Evolutionary conservation across 2,888 invertebrate species (phyloP).

Genomic region (Pandemis heparana): DNA sequence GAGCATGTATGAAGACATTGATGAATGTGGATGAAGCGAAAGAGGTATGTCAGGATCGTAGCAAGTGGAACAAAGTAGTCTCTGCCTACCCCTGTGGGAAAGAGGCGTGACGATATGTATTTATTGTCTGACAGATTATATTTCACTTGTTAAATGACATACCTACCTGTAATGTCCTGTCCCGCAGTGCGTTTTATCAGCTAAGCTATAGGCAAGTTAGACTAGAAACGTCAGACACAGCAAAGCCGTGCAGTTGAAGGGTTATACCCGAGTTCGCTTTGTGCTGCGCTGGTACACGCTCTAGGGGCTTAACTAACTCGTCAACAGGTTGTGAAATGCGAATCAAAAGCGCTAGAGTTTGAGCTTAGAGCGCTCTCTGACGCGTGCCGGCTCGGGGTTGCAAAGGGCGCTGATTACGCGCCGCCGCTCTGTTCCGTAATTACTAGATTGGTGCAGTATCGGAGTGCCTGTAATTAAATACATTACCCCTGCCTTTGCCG

Average conservation of each 20-base stretch:
- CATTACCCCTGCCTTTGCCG: conserved; percentile 70
- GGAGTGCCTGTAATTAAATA: conserved; percentile 81
- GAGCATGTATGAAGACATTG: too few relatives aligned
- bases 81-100: too few relatives aligned
- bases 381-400: conserved; percentile 71
- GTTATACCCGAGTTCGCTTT: conserved; percentile 63
- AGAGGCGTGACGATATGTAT: too few relatives aligned
- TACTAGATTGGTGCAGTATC: conserved; percentile 79
- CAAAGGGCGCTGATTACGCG: conserved; percentile 81
- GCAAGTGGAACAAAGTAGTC: too few relatives aligned
- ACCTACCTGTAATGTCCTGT: neutral
- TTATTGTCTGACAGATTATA: too few relatives aligned
- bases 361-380: conserved; percentile 69
- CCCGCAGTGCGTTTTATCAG: conserved; percentile 5
- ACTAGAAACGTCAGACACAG: conserved; percentile 32
- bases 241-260: conserved; percentile 46
- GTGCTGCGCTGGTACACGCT: conserved; percentile 65
- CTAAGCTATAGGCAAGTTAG: conserved; percentile 10
- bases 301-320: conserved; percentile 74
- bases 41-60: too few relatives aligned
- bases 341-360: conserved; percentile 73
- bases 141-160: neutral
- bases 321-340: conserved; percentile 83
- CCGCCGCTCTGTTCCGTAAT: conserved; percentile 75
- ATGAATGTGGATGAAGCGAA: too few relatives aligned